Evolutionary conservation across 2,797 vertebrate species (phyloP).

Genomic region (Notolabrus celidotus): DNA sequence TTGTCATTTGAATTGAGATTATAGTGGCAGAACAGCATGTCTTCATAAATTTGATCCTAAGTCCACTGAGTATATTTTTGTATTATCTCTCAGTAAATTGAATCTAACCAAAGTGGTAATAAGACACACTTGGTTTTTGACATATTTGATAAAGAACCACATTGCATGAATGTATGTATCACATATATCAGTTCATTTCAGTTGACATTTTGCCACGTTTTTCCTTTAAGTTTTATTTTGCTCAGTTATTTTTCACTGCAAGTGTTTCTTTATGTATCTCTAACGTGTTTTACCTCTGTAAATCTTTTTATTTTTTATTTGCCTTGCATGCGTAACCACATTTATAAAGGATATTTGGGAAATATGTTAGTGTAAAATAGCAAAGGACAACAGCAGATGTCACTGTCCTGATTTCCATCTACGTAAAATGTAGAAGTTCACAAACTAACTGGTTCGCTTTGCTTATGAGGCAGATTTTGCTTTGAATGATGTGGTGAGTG

Average conservation of each 20-base stretch:
- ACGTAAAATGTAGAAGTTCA: conserved; percentile 62
- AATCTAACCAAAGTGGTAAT: conserved; percentile 63
- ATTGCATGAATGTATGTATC: conserved; percentile 69
- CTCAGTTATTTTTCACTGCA: conserved; percentile 56
- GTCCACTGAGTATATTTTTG: conserved; percentile 48
- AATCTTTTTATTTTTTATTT: conserved; percentile 78
- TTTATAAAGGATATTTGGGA: conserved; percentile 61
- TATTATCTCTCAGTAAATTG: conserved; percentile 38
- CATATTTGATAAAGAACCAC: conserved; percentile 44
- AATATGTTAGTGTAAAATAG: conserved; percentile 68
- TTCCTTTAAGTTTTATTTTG: conserved; percentile 67
- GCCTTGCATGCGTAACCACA: conserved; percentile 84
- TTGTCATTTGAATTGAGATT: conserved; percentile 33
- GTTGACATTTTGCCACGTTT: conserved; percentile 52
- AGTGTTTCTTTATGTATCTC: conserved; percentile 66
- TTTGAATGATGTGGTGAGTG: conserved; percentile 69
- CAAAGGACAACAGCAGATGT: conserved; percentile 55
- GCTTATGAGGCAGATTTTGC: conserved; percentile 64
- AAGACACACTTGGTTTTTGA: conserved; percentile 42
- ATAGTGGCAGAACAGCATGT: conserved; percentile 14
- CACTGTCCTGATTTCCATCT: conserved; percentile 49
- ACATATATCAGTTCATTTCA: conserved; percentile 51
- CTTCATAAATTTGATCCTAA: conserved; percentile 40
- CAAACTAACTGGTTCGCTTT: conserved; percentile 73
- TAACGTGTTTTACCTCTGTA: conserved; percentile 73